These are phyloP conservation scores for Oncopodura yosiiana DNA, from an alignment of 1,140 invertebrate species.

Conservation along the genomic window DNA sequence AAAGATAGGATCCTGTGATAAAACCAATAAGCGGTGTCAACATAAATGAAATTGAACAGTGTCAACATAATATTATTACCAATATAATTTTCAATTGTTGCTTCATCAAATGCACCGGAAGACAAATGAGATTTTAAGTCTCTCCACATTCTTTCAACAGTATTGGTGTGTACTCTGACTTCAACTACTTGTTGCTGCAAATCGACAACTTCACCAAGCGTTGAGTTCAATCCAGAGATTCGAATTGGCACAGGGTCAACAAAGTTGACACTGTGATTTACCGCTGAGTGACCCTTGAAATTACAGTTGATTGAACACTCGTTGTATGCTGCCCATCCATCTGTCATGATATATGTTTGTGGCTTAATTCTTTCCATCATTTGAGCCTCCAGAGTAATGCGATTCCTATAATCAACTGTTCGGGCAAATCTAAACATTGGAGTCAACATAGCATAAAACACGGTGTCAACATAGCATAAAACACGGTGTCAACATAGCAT, in stretches of 20 bases:
- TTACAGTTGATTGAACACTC: conserved; percentile 15
- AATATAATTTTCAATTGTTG: too few species aligned
- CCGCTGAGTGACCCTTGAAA: conserved; percentile 6
- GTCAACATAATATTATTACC: too few species aligned
- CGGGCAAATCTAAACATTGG: not conserved
- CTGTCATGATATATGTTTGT: conserved; percentile 4
- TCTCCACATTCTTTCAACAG: conserved; percentile 21
- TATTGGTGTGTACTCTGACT: conserved; percentile 12
- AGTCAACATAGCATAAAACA: too few species aligned
- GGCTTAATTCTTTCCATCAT: conserved; percentile 8
- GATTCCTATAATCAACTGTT: not conserved
- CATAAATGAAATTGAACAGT: too few species aligned
- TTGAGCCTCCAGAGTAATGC: conserved; percentile 9
- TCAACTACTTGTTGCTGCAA: not conserved
- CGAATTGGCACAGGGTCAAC: conserved; percentile 4
- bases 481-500: too few species aligned
- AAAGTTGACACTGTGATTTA: conserved; percentile 17
- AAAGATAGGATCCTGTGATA: too few species aligned
- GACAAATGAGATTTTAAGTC: too few species aligned
- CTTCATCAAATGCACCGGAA: too few species aligned
- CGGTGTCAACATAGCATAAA: too few species aligned
- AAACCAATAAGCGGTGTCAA: too few species aligned
- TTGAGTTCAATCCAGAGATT: not conserved
- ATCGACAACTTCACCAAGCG: not conserved
- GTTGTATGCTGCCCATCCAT: not conserved